Evolutionary conservation across 2,888 invertebrate species (phyloP).

Genomic region (Sericinus montela): DNA sequence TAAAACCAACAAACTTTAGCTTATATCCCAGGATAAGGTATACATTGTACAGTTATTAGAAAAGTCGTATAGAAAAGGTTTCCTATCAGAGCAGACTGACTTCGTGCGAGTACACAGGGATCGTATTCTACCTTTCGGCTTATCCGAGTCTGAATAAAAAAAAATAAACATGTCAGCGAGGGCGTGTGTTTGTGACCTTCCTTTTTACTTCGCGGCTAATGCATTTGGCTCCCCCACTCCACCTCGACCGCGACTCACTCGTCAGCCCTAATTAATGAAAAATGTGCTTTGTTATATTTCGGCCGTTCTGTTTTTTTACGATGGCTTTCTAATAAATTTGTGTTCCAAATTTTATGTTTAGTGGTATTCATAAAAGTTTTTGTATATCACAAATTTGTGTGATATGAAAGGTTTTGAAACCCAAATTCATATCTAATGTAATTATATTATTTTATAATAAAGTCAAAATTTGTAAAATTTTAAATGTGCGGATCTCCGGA

Average conservation of each 20-base stretch:
- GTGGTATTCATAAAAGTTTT: too few species aligned
- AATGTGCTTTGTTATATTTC: conserved; percentile 1
- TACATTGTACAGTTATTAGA: too few species aligned
- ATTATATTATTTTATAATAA: too few species aligned
- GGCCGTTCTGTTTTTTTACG: not conserved
- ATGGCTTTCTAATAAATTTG: not conserved
- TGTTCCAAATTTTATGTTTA: too few species aligned
- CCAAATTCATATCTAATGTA: too few species aligned
- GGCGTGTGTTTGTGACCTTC: conserved; percentile 12
- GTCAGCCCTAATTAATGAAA: conserved; percentile 6
- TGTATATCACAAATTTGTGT: too few species aligned
- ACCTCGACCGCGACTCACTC: not conserved
- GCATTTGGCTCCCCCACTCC: conserved; percentile 5
- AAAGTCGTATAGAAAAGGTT: too few species aligned
- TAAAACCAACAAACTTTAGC: too few species aligned
- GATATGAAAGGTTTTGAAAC: too few species aligned
- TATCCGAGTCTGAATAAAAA: conserved; percentile 5
- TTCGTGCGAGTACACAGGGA: not conserved
- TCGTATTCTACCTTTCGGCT: conserved; percentile 4
- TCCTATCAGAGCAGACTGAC: not conserved
- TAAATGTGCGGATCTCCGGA: too few species aligned
- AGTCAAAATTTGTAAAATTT: too few species aligned
- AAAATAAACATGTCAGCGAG: conserved; percentile 3
- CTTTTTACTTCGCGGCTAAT: conserved; percentile 12
- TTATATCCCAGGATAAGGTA: too few species aligned